Conservation (phyloP, 2,113 vertebrate genomes). For the Cairina moschata region DNA sequence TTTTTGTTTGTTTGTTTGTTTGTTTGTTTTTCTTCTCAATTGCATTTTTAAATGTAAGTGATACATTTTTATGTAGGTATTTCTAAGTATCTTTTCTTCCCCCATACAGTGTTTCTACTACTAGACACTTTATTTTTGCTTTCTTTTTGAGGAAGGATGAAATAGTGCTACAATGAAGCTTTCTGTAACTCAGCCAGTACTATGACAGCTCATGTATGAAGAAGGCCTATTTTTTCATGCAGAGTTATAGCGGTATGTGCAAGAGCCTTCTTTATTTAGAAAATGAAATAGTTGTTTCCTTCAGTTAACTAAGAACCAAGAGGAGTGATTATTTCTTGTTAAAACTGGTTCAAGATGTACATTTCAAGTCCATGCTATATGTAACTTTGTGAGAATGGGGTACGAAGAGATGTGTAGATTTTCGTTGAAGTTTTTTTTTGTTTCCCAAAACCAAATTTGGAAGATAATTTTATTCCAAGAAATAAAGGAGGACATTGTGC, state of each 20-base stretch:
- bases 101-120: not conserved
- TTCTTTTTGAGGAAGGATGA: not conserved
- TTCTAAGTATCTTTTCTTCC: not conserved
- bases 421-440: not conserved
- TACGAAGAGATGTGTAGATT: not conserved
- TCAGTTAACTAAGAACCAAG: not conserved
- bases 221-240: not conserved
- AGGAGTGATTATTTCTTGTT: not conserved
- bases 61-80: not conserved
- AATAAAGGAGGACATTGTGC: not conserved
- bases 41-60: not conserved
- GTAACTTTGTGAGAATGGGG: not conserved
- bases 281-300: not conserved
- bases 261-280: not conserved
- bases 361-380: not conserved
- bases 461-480: not conserved
- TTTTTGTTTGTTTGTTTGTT: not conserved
- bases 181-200: fast-evolving
- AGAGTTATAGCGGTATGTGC: not conserved
- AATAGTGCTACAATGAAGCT: not conserved
- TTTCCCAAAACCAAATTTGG: not conserved
- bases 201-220: not conserved
- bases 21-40: not conserved
- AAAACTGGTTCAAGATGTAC: not conserved
- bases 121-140: not conserved